Base-by-base conservation (phyloP, 2,888 invertebrate species). In the Anarsia innoxiella region DNA sequence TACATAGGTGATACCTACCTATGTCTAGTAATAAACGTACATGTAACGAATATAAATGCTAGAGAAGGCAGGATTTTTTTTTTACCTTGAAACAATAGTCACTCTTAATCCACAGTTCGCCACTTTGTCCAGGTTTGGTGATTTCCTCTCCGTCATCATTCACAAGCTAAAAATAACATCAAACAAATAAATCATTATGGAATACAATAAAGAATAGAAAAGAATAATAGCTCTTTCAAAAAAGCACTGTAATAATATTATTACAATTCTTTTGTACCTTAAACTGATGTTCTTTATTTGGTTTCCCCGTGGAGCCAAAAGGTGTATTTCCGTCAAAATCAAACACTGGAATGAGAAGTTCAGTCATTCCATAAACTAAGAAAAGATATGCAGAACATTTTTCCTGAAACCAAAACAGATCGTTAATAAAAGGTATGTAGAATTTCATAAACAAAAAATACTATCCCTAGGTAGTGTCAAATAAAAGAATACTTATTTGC, bases 281-380 rank as follows among this genome's bases (percentile, higher is more conserved):
- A 30, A 55, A 66, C 12, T 61, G 40, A 35, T 59, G 63, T 43
- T 48, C 49, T 3, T 45, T 34, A 13, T 46, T 44, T 1, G 63
- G 59, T 26, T 51, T 55, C 6, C 69, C 69, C 2, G 54, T 45
- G 1, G 66, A 62, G 1, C 60, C 60, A 11, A 53, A 56, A 2
- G 68, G 68, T n/a, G 66, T 33, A 9, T 31, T 37, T 2, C 26
- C 13, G 5, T 40, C 39, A 31, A 50, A 69, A 10, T 65, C 45
- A 45, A 70, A 69, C 2, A 61, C 50, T 5, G 65, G 66, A n/a
- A 56, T 56, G 16, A 68, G 42, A 1, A 70, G 48, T 42, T 70
- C 69, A 1, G 67, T 66, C 70, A 71, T 69, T 9, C 69, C 63
- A 33, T 67, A 70, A 1, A 56, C 55, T 33, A 64, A 32, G 35